Base-by-base conservation (phyloP, 1,140 invertebrate genomes). In the Bombus waltoni region DNA sequence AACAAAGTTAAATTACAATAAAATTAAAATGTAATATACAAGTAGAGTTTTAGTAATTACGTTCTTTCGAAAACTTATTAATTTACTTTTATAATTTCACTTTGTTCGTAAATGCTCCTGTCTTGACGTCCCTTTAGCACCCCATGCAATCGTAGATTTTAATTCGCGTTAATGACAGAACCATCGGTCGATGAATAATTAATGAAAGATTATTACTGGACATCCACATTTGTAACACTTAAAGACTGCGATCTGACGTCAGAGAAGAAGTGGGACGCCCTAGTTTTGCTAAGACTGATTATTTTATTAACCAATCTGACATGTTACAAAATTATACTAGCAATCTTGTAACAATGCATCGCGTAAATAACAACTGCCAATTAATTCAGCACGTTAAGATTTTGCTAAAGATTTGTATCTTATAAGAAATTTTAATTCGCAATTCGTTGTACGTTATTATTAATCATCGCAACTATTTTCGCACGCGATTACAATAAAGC, bases 251-350 rank as follows among this genome's bases (percentile, higher is more conserved):
- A 83, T 42, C 10, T 77, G 73, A 83, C 62, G 44, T 83, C 44
- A 77, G 13, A 28, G 22, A 57, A 70, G 62, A 77, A 76, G 28
- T 77, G 44, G 73, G 62, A n/a, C 62, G 62, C 22, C 42, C 44
- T 3, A 68, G 28, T 75, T 77, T 57, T 53, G 32, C 28, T 47
- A 59, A 66, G 62, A 15, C 35, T 68, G 59, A 76, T 38, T 76
- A 83, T 68, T 76, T 68, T 83, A 83, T 76, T 76, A 70, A 38
- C 3, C 42, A 68, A 8, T 13, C 44, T 40, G 81, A 47, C 35
- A 18, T 25, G 59, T 57, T 83, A 35, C 13, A 10, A 42, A 68
- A 42, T 62, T 57, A 2, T 53, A 38, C 42, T 0, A n/a, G 3
- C 59, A 79, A 78, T 44, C 11, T 10, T 2, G 18, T 38, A 42